Evolutionary conservation across 1,140 invertebrate species (phyloP).

Genomic region (Meteorus sp.): DNA sequence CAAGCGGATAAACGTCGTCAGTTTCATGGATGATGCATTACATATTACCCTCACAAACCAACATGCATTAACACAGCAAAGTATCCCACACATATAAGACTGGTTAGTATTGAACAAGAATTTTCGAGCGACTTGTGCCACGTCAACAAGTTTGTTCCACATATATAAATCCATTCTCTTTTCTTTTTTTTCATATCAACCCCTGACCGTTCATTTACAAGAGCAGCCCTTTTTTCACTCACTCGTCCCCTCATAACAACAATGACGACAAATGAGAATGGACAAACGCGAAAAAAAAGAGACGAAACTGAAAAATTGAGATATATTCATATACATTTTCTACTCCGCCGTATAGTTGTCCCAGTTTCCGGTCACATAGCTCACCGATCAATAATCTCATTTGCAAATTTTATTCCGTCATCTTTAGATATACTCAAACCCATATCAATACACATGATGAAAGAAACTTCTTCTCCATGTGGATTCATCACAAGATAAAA

Average conservation of each 20-base stretch:
- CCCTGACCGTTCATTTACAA: conserved; percentile 19
- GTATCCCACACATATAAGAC: no score
- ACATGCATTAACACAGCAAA: no score
- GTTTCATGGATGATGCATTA: background rate
- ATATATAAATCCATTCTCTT: conserved; percentile 2
- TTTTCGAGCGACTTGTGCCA: conserved; percentile 1
- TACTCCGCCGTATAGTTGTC: conserved; percentile 14
- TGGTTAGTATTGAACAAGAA: background rate
- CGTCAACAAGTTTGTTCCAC: background rate
- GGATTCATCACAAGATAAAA: background rate
- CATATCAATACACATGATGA: no score
- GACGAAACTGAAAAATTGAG: no score
- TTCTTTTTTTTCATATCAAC: conserved; percentile 8
- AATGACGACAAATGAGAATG: background rate
- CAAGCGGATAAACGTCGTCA: conserved; percentile 2
- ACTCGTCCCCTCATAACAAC: background rate
- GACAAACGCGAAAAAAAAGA: background rate
- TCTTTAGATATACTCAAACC: background rate
- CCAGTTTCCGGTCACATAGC: conserved; percentile 24
- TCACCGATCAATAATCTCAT: conserved; percentile 18
- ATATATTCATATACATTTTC: no score
- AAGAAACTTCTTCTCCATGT: no score
- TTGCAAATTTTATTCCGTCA: conserved; percentile 9
- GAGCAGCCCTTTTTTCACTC: conserved; percentile 7
- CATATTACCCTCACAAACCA: background rate